These are phyloP conservation scores for Piezodorus guildinii DNA, from an alignment of 1,140 invertebrate species.

Conservation along the genomic window DNA sequence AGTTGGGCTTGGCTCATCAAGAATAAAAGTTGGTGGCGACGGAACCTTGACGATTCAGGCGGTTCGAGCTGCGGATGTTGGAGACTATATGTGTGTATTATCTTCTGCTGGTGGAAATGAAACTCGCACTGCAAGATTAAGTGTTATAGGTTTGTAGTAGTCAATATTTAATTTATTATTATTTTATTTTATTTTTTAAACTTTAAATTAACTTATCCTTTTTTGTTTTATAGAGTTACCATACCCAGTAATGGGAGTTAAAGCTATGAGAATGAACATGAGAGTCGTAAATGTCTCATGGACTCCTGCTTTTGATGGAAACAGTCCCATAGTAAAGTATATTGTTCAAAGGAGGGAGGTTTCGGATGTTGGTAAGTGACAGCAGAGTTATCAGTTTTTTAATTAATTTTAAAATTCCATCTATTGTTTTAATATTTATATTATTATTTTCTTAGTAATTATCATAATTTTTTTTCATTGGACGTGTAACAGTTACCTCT, in stretches of 20 bases:
- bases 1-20: conserved; percentile 37
- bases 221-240: conserved; percentile 57
- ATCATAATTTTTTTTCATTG: too few species aligned
- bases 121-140: conserved; percentile 66
- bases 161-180: background rate
- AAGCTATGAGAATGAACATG: conserved; percentile 50
- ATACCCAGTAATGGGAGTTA: conserved; percentile 76
- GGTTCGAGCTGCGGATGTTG: conserved; percentile 69
- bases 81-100: conserved; percentile 70
- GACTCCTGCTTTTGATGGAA: conserved; percentile 93
- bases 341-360: conserved; percentile 85
- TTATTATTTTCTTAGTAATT: too few species aligned
- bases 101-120: conserved; percentile 83
- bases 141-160: conserved; percentile 50
- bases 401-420: too few species aligned
- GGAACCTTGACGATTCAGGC: conserved; percentile 69
- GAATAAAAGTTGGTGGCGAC: conserved; percentile 59
- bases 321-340: conserved; percentile 86
- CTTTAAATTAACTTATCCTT: background rate
- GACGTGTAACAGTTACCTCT: too few species aligned
- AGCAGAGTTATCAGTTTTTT: too few species aligned
- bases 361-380: conserved; percentile 57
- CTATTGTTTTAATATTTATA: too few species aligned
- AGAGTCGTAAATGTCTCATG: conserved; percentile 81
- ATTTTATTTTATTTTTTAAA: background rate